Conservation (phyloP, 2,888 invertebrate genomes). For the Halictus ligatus region DNA sequence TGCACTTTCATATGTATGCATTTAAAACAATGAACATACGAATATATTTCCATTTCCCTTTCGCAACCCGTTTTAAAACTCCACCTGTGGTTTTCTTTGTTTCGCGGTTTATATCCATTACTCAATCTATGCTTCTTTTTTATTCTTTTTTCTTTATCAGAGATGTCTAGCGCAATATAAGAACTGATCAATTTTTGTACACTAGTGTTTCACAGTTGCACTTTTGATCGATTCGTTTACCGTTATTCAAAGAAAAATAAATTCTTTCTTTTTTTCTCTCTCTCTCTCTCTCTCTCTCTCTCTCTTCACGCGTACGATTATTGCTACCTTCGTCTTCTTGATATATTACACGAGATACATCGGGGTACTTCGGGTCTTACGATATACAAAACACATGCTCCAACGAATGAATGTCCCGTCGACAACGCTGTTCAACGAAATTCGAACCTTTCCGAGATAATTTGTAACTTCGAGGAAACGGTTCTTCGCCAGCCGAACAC, state of each 20-base stretch:
- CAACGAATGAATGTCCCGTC: slow-evolving; percentile 14
- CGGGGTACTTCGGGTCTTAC: neutral
- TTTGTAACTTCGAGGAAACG: neutral
- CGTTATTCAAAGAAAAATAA: slow-evolving; percentile 52
- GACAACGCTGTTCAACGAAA: neutral
- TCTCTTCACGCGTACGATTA: slow-evolving; percentile 24
- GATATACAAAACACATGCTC: slow-evolving; percentile 6
- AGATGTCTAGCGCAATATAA: slow-evolving; percentile 43
- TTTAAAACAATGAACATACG: slow-evolving; percentile 52
- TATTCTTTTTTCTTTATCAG: slow-evolving; percentile 3
- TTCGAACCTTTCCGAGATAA: neutral
- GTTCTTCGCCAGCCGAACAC: neutral
- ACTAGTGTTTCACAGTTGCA: slow-evolving; percentile 51
- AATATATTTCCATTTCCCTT: slow-evolving; percentile 5
- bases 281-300: slow-evolving; percentile 11
- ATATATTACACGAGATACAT: slow-evolving; percentile 12
- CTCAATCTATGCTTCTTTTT: slow-evolving; percentile 43
- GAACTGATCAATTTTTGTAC: slow-evolving; percentile 56
- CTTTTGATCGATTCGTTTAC: slow-evolving; percentile 24
- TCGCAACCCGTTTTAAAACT: slow-evolving; percentile 19
- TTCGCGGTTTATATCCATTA: slow-evolving; percentile 36
- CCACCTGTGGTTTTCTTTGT: slow-evolving; percentile 10
- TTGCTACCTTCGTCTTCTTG: slow-evolving; percentile 16
- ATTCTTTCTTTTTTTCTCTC: slow-evolving; percentile 14
- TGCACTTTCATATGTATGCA: slow-evolving; percentile 76